These are phyloP conservation scores for Rhizoglyphus robini DNA, from an alignment of 1,140 invertebrate species.

Conservation along the genomic window DNA sequence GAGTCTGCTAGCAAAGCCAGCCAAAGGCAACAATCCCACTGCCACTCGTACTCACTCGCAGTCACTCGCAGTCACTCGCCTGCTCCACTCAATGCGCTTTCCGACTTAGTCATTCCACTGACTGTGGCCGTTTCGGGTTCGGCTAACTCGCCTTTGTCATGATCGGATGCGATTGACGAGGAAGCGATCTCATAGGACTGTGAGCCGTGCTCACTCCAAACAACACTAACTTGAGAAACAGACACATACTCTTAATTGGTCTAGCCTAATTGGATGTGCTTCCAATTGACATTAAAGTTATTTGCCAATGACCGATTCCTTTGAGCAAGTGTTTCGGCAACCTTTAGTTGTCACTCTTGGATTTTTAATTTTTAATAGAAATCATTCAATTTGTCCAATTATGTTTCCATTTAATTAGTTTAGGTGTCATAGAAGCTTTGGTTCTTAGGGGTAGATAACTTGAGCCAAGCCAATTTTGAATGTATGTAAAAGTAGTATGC, in stretches of 20 bases:
- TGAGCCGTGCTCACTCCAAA: neutral
- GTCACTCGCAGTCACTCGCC: neutral
- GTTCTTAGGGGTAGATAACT: too few relatives aligned
- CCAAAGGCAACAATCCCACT: neutral
- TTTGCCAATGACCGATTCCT: neutral
- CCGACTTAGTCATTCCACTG: too few relatives aligned
- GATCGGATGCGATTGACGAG: neutral
- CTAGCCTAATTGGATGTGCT: neutral
- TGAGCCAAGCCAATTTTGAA: too few relatives aligned
- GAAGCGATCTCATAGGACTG: neutral
- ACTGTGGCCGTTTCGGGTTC: neutral
- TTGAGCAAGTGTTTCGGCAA: too few relatives aligned
- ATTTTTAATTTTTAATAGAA: too few relatives aligned
- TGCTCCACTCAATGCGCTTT: neutral
- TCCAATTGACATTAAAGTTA: neutral
- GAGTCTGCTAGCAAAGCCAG: too few relatives aligned
- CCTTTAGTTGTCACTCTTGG: too few relatives aligned
- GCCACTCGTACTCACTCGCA: neutral
- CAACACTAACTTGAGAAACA: too few relatives aligned
- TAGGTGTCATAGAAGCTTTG: too few relatives aligned
- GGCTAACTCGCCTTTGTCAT: neutral
- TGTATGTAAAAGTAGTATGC: too few relatives aligned
- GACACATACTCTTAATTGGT: neutral
- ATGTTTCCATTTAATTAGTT: too few relatives aligned
- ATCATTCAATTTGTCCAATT: too few relatives aligned